phyloP scores from a whole-genome alignment of 2,113 vertebrate genomes.

The Seriola quinqueradiata region DNA sequence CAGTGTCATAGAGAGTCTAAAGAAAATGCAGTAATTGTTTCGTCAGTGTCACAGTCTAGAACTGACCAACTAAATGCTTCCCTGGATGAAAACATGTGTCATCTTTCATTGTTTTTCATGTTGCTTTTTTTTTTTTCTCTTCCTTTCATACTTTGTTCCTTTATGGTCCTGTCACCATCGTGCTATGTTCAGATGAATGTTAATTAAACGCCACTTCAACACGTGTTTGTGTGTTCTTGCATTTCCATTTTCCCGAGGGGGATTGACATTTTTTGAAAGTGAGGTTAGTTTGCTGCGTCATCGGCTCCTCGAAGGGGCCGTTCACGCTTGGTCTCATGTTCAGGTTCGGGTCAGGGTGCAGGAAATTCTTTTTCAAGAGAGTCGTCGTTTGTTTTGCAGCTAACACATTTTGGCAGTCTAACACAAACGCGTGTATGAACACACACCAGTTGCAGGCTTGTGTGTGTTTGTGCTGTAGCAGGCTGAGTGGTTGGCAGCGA shows the following conservation, averaged over 20 bases:
- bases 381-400: too few relatives aligned
- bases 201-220: not conserved
- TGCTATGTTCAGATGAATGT: not conserved
- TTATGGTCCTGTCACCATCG: not conserved
- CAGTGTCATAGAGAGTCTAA: not conserved
- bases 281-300: too few relatives aligned
- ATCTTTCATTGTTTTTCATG: slow-evolving; percentile 1
- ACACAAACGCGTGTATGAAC: too few relatives aligned
- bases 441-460: not conserved
- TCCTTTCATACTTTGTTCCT: not conserved
- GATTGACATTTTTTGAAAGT: too few relatives aligned
- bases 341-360: too few relatives aligned
- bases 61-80: not conserved
- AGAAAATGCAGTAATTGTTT: not conserved
- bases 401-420: too few relatives aligned
- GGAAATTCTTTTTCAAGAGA: too few relatives aligned
- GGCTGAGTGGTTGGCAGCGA: not conserved
- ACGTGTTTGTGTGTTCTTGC: not conserved
- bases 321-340: too few relatives aligned
- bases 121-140: not conserved
- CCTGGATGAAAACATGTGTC: not conserved
- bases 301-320: too few relatives aligned
- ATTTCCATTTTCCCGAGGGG: too few relatives aligned
- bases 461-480: not conserved
- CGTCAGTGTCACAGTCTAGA: not conserved